A percentile compares a stretch with the other conserved stretches of the same genome.
Conservation (phyloP, 2,113 vertebrate genomes). For the Protobothrops mucrosquamatus region DNA sequence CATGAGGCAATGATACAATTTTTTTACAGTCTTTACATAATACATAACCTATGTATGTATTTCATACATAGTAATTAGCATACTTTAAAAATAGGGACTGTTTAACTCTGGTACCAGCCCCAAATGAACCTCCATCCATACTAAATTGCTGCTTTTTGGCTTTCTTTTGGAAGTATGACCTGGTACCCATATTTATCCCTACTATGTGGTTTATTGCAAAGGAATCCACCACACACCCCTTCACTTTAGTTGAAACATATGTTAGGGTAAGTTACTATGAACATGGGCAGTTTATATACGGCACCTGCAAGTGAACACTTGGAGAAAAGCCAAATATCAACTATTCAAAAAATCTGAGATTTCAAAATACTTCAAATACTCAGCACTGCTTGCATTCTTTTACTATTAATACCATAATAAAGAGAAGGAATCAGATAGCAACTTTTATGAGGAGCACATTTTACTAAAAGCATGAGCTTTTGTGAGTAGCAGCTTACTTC, state of each 20-base stretch:
- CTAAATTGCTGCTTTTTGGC: neutral
- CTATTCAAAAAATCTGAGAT: neutral
- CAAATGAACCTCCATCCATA: neutral
- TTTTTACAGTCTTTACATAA: neutral
- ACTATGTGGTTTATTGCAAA: neutral
- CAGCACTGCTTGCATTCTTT: neutral
- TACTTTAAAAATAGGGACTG: neutral
- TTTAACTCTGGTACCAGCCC: neutral
- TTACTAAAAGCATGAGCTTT: neutral
- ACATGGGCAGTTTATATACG: neutral
- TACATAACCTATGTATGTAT: neutral
- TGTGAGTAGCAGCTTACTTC: neutral
- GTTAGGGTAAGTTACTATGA: neutral
- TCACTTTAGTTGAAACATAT: neutral
- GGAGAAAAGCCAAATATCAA: neutral
- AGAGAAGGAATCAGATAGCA: neutral
- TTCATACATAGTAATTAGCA: neutral
- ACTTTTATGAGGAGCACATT: neutral
- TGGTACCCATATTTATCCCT: neutral
- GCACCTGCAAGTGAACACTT: neutral
- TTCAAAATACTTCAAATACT: neutral
- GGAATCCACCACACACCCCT: neutral
- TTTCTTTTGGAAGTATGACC: neutral
- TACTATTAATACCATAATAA: neutral
- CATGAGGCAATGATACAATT: neutral